phyloP scores from a whole-genome alignment of 2,888 invertebrate species.

The Augochlorella aurata region DNA sequence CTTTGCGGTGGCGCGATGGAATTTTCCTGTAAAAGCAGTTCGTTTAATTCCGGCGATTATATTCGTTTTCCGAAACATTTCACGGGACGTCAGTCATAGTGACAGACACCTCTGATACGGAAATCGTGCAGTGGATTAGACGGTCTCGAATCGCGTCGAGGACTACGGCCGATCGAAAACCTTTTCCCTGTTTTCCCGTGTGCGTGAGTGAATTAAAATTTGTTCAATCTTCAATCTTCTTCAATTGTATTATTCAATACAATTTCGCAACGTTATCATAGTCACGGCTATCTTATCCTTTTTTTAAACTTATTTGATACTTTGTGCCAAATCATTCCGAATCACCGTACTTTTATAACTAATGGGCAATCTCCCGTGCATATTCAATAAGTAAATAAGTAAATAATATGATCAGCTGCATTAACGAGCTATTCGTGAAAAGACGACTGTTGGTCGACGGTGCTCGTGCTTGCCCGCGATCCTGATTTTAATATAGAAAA shows the following conservation, averaged over 20 bases:
- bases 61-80: background rate
- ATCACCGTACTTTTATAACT: no score
- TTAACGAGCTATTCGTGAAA: background rate
- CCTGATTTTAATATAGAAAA: background rate
- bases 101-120: background rate
- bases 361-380: no score
- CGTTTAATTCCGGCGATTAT: background rate
- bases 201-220: background rate
- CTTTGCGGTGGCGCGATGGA: background rate
- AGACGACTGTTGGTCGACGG: background rate
- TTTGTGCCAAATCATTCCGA: no score
- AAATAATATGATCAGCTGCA: background rate
- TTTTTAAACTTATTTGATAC: no score
- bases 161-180: background rate
- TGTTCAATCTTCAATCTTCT: no score
- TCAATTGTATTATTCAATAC: no score
- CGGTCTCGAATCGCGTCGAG: background rate
- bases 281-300: no score
- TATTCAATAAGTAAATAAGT: no score
- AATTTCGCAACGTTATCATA: no score
- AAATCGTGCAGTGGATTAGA: background rate
- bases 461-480: background rate
- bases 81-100: background rate
- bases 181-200: background rate
- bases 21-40: background rate